Evolutionary conservation across 2,113 vertebrate species (phyloP).

Genomic region (Otis tarda): DNA sequence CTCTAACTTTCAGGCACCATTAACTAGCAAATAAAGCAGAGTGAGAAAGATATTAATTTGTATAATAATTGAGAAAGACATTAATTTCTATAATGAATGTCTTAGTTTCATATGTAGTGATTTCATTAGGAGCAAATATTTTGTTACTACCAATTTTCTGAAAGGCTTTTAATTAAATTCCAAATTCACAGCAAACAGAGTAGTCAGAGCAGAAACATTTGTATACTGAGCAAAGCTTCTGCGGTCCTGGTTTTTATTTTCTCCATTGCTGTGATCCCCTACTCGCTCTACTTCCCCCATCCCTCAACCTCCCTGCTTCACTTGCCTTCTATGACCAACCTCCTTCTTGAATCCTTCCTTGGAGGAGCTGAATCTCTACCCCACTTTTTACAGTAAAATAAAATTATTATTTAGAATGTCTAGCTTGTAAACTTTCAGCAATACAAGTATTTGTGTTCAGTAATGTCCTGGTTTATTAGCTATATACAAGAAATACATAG

Average conservation of each 20-base stretch:
- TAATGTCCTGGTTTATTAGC: constrained; percentile 17
- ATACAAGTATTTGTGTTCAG: neutral
- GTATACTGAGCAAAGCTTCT: neutral
- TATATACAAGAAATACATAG: neutral
- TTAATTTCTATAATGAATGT: neutral
- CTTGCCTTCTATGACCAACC: neutral
- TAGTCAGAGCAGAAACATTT: neutral
- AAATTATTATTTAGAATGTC: neutral
- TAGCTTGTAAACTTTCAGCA: neutral
- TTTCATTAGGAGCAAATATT: neutral
- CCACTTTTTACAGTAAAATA: neutral
- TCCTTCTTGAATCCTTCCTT: neutral
- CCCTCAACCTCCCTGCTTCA: rapidly evolving
- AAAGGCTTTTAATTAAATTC: neutral
- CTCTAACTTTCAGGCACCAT: neutral
- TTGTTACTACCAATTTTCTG: neutral
- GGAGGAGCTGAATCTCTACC: neutral
- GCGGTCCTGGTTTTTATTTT: neutral
- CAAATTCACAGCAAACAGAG: neutral
- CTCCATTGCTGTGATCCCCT: neutral
- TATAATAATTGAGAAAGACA: neutral
- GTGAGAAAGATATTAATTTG: neutral
- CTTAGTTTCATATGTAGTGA: neutral
- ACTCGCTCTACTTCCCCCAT: neutral
- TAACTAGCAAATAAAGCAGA: neutral